phyloP scores from a whole-genome alignment of 2,797 vertebrate genomes.

The Oceanodroma leucorhoa region DNA sequence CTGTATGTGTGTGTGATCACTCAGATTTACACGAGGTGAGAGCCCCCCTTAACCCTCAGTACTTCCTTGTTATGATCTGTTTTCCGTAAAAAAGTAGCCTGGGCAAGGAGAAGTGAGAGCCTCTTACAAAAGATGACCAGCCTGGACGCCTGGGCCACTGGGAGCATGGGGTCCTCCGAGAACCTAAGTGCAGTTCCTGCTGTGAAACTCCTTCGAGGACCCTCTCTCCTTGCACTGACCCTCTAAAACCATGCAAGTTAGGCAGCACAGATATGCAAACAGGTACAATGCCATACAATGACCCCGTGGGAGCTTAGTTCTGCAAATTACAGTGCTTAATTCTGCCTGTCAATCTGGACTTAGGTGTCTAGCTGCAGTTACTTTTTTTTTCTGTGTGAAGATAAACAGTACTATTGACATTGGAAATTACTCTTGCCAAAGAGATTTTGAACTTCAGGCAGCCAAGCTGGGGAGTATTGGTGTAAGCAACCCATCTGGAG shows the following conservation, averaged over 20 bases:
- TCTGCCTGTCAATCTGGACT: not conserved
- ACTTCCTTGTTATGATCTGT: not conserved
- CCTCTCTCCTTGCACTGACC: not conserved
- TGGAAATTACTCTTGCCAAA: constrained; percentile 10
- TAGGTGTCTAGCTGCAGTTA: not conserved
- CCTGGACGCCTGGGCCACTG: rapidly evolving
- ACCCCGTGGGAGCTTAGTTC: not conserved
- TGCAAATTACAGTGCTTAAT: not conserved
- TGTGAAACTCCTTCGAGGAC: not conserved
- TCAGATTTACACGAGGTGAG: not conserved
- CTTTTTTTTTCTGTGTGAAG: not conserved
- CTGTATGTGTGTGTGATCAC: not conserved
- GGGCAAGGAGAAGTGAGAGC: not conserved
- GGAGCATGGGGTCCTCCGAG: not conserved
- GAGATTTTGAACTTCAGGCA: not conserved
- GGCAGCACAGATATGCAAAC: not conserved
- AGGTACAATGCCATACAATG: not conserved
- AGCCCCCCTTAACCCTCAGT: not conserved
- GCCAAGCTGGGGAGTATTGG: not conserved
- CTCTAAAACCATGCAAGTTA: not conserved
- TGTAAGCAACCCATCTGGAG: not conserved
- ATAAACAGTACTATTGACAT: constrained; percentile 21
- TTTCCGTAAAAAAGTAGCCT: not conserved
- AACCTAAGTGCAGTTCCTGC: not conserved
- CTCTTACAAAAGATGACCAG: not conserved